Evolutionary conservation across 1,140 invertebrate species (phyloP), one percentile per base, ranked within the genome.

Genomic region (Drosophila eugracilis): DNA sequence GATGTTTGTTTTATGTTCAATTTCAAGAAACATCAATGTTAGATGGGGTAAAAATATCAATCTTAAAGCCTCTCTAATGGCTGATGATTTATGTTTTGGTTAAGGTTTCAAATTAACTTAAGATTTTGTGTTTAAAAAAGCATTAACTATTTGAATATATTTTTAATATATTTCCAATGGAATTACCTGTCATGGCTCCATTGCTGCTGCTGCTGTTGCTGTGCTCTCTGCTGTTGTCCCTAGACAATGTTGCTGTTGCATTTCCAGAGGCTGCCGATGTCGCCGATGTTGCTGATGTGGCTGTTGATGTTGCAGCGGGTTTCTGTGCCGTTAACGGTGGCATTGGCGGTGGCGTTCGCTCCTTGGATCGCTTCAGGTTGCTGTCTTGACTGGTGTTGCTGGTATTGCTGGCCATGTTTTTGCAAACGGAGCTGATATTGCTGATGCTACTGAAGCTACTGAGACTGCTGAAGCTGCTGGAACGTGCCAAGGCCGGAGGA

Each of bases 171-270:
- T n/a, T n/a, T n/a, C n/a, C n/a, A 10, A 1, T 30, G 30, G 5
- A n/a, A 45, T 28, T 67, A 90, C 89, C 89, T 85, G 89, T 90
- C 88, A 90, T 90, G 19, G 89, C 88, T 53, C 88, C 89, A 60
- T 79, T 85, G 48, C 62, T 73, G 69, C 75, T 75, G 52, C 66
- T 72, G 65, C 75, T 73, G 52, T 58, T 36, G 55, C 69, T 42
- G 36, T 62, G 34, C 41, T 54, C 24, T 45, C 42, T 42, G 45
- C 34, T 71, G 74, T 36, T 39, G 19, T 65, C 55, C 4, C 67
- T 47, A 41, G 53, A 26, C 52, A 76, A 17, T 24, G 58, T 50
- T 42, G 65, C 26, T 26, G 71, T 10, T 30, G 70, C 19, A 14
- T 55, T 28, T 4, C 47, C 12, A 10, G 73, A 36, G 28, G 74